A percentile compares a stretch with the other conserved stretches of the same genome.
Conservation (phyloP, 2,797 vertebrate species). For the Acipenser oxyrinchus region DNA sequence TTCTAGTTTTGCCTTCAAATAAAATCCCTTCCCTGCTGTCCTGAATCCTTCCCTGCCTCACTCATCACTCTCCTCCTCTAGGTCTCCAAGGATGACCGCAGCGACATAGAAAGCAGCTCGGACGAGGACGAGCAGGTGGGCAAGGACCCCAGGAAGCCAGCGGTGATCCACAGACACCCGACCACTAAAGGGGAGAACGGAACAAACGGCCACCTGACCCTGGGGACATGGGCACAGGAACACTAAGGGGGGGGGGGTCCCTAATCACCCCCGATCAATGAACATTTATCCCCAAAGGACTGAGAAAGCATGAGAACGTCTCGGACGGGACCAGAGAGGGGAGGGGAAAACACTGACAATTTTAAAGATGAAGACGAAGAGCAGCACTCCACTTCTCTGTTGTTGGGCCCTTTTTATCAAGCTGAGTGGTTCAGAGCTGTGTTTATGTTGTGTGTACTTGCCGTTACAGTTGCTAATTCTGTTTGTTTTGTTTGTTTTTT, state of each 20-base stretch:
- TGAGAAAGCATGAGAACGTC: constrained; percentile 13
- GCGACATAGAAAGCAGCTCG: constrained; percentile 94
- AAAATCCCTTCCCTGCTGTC: no score
- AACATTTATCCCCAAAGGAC: constrained; percentile 12
- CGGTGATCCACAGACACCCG: background rate
- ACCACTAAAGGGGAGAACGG: constrained; percentile 72
- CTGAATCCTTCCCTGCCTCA: no score
- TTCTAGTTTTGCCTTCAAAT: no score
- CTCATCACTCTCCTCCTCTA: constrained; percentile 26
- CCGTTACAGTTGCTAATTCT: no score
- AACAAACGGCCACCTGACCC: constrained; percentile 68
- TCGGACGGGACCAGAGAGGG: constrained; percentile 15
- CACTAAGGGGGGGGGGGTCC: constrained; percentile 43
- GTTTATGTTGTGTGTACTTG: no score
- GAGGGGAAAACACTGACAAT: constrained; percentile 21
- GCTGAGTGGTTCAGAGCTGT: no score
- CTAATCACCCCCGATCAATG: constrained; percentile 2
- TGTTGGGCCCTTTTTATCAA: no score
- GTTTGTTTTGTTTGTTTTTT: no score
- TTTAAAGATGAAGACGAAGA: background rate
- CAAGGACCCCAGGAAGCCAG: constrained; percentile 39
- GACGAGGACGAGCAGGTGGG: constrained; percentile 68
- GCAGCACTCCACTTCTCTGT: no score
- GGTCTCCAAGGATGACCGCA: constrained; percentile 91
- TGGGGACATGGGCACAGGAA: constrained; percentile 56